These are phyloP conservation scores for Pherbina coryleti DNA, from an alignment of 2,888 invertebrate species.

Conservation along the genomic window DNA sequence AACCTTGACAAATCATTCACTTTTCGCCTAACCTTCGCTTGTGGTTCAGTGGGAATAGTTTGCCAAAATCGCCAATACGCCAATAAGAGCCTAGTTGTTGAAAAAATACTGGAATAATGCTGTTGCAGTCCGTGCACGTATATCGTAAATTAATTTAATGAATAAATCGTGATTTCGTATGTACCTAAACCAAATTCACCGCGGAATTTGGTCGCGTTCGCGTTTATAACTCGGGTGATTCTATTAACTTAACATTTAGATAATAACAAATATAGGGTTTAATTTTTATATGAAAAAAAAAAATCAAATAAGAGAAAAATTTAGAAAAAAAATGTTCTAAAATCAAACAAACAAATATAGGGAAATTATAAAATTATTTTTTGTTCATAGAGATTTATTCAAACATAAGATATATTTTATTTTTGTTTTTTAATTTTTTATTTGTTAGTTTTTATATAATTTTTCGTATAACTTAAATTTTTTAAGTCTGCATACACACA, in stretches of 20 bases:
- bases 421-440: conserved; percentile 25
- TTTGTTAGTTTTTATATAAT: conserved; percentile 33
- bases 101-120: not conserved
- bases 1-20: too few species aligned
- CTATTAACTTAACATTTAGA: conserved; percentile 62
- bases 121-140: not conserved
- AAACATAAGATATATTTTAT: conserved; percentile 45
- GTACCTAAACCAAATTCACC: conserved; percentile 71
- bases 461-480: conserved; percentile 15
- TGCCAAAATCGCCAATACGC: too few species aligned
- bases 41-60: not conserved
- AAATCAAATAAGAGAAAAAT: conserved; percentile 45
- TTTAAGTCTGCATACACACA: conserved; percentile 49
- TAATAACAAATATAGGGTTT: conserved; percentile 52
- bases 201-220: conserved; percentile 71
- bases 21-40: conserved; percentile 33
- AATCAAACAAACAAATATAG: conserved; percentile 40
- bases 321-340: conserved; percentile 45
- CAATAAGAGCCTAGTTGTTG: too few species aligned
- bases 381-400: conserved; percentile 28
- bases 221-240: conserved; percentile 70
- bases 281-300: conserved; percentile 50
- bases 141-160: conserved; percentile 51
- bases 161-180: conserved; percentile 70
- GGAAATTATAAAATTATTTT: conserved; percentile 34